A percentile compares a stretch with the other conserved stretches of the same genome.
phyloP scores from a whole-genome alignment of 2,888 invertebrate species.

The Diplolepis rosae region DNA sequence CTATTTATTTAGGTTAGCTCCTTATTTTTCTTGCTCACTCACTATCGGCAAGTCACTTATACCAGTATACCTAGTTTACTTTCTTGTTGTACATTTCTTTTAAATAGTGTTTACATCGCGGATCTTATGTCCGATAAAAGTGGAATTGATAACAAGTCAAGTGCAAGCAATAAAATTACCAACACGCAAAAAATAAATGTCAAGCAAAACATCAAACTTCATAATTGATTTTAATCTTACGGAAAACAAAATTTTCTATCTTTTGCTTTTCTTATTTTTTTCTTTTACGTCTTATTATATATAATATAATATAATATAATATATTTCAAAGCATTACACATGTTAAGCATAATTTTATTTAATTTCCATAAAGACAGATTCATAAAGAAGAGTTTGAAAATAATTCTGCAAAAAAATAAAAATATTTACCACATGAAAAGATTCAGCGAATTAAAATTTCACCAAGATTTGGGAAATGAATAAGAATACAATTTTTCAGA shows the following conservation, averaged over 20 bases:
- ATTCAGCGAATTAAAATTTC: constrained; percentile 13
- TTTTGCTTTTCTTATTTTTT: neutral
- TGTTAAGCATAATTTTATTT: neutral
- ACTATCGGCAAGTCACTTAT: constrained; percentile 22
- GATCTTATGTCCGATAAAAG: constrained; percentile 18
- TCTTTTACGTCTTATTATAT: neutral
- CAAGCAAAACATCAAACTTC: neutral
- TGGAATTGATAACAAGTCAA: constrained; percentile 14
- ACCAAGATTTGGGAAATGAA: neutral
- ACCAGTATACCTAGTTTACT: constrained; percentile 8
- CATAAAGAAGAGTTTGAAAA: constrained; percentile 21
- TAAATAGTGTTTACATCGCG: constrained; percentile 27
- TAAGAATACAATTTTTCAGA: neutral
- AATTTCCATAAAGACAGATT: neutral
- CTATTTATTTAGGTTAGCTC: constrained; percentile 55
- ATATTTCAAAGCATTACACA: neutral
- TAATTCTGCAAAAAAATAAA: constrained; percentile 11
- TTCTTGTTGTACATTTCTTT: constrained; percentile 2
- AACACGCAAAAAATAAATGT: neutral
- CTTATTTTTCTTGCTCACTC: constrained; percentile 48
- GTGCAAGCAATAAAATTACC: constrained; percentile 14
- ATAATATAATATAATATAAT: neutral
- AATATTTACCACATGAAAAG: no score
- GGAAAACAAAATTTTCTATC: neutral
- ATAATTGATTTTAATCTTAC: neutral